A percentile compares a stretch with the other conserved stretches of the same genome.
These are phyloP conservation scores for Temnothorax ravouxi DNA, from an alignment of 2,888 invertebrate species.

Conservation along the genomic window DNA sequence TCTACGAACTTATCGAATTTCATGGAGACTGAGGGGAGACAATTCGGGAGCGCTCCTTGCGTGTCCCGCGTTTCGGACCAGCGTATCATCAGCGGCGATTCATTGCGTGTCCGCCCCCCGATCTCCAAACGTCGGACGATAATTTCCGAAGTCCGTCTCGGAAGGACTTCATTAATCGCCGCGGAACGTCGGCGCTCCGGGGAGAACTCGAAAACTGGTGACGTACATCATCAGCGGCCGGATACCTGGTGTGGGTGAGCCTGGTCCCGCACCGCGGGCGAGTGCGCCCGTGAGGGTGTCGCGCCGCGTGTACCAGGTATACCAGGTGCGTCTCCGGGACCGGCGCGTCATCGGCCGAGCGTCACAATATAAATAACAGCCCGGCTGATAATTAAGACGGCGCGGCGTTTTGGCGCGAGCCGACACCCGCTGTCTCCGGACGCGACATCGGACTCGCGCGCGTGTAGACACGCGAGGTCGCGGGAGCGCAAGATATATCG, in stretches of 20 bases:
- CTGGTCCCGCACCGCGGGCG: constrained; percentile 36
- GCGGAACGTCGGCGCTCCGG: constrained; percentile 10
- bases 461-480: constrained; percentile 79
- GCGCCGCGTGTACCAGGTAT: constrained; percentile 2
- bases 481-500: constrained; percentile 68
- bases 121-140: background rate
- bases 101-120: background rate
- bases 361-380: constrained; percentile 77
- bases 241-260: background rate
- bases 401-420: constrained; percentile 70
- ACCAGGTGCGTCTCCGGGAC: background rate
- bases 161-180: constrained; percentile 34
- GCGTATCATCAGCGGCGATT: background rate
- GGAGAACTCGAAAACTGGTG: constrained; percentile 19
- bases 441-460: constrained; percentile 78
- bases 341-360: constrained; percentile 22
- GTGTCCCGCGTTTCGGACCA: background rate
- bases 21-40: background rate
- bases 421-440: constrained; percentile 81
- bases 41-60: too few relatives aligned
- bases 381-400: constrained; percentile 80
- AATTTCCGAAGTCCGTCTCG: constrained; percentile 10
- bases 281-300: constrained; percentile 26
- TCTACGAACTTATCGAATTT: background rate
- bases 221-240: constrained; percentile 35